phyloP scores from a whole-genome alignment of 2,888 invertebrate species.

The Andrena flavipes region DNA sequence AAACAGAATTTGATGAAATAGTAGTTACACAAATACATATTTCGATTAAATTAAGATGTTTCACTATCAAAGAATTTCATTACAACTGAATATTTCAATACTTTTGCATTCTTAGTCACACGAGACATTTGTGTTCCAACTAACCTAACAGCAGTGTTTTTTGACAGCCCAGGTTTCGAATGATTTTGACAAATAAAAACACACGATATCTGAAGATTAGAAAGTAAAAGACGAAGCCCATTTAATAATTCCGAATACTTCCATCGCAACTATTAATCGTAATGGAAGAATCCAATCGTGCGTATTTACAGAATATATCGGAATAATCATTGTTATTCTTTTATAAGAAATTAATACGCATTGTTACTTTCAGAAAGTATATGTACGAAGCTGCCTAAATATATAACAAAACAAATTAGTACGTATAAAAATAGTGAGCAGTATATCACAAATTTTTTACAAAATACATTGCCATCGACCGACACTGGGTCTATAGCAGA shows the following conservation, averaged over 20 bases:
- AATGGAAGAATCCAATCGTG: slow-evolving; percentile 44
- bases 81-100: neutral
- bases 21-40: neutral
- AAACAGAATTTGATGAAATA: neutral
- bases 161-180: neutral
- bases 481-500: slow-evolving; percentile 76
- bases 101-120: neutral
- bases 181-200: neutral
- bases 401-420: slow-evolving; percentile 71
- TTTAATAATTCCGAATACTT: neutral
- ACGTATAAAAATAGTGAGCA: slow-evolving; percentile 77
- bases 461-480: slow-evolving; percentile 78
- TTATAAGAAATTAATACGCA: slow-evolving; percentile 13
- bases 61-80: neutral
- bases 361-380: slow-evolving; percentile 72
- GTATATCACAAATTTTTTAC: slow-evolving; percentile 78
- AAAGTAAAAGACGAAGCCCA: neutral
- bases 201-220: neutral
- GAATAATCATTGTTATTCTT: neutral
- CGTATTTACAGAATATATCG: slow-evolving; percentile 21
- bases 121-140: neutral
- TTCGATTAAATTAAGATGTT: neutral
- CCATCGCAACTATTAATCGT: neutral
- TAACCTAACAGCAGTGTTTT: neutral
- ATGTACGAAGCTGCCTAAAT: slow-evolving; percentile 74